Percentiles rank a stretch among this genome's conserved stretches.
Evolutionary conservation across 2,888 invertebrate genomes (phyloP).

Genomic region (Arge pagana): DNA sequence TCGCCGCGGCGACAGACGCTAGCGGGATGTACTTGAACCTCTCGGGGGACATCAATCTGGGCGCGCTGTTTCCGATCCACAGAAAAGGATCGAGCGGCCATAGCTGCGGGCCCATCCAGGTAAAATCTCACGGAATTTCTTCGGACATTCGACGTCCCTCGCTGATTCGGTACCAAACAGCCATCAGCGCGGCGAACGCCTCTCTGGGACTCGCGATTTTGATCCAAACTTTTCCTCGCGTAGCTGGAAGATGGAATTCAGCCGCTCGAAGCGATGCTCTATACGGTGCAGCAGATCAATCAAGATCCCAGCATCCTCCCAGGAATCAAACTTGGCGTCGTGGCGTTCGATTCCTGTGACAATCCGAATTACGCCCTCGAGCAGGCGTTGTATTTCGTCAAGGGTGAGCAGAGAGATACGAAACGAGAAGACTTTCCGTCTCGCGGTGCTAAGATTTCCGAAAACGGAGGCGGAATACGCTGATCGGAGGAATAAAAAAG

Average conservation of each 20-base stretch:
- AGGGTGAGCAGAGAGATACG: conserved; percentile 55
- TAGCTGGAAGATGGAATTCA: conserved; percentile 62
- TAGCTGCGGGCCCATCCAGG: conserved; percentile 51
- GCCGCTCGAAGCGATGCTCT: conserved; percentile 62
- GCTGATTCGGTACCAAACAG: too few relatives aligned
- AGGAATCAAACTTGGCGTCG: conserved; percentile 59
- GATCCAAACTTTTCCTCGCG: too few relatives aligned
- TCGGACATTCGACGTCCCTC: neutral
- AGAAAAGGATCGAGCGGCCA: conserved; percentile 46
- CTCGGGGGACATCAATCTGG: conserved; percentile 59
- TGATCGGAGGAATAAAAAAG: too few relatives aligned
- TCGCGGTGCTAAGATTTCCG: too few relatives aligned
- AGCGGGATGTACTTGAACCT: conserved; percentile 40
- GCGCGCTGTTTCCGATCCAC: conserved; percentile 62
- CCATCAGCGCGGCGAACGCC: too few relatives aligned
- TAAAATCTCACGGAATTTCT: conserved; percentile 25
- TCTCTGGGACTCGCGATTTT: neutral
- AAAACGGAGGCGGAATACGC: too few relatives aligned
- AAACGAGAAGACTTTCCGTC: neutral
- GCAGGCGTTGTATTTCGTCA: conserved; percentile 60
- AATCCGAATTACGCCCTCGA: conserved; percentile 61
- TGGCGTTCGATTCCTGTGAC: conserved; percentile 63
- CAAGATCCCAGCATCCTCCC: conserved; percentile 55
- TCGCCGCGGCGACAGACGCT: conserved; percentile 27
- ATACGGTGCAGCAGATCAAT: conserved; percentile 61